Evolutionary conservation across 2,113 vertebrate genomes (phyloP).

Genomic region (Brachyhypopomus occidentalis): DNA sequence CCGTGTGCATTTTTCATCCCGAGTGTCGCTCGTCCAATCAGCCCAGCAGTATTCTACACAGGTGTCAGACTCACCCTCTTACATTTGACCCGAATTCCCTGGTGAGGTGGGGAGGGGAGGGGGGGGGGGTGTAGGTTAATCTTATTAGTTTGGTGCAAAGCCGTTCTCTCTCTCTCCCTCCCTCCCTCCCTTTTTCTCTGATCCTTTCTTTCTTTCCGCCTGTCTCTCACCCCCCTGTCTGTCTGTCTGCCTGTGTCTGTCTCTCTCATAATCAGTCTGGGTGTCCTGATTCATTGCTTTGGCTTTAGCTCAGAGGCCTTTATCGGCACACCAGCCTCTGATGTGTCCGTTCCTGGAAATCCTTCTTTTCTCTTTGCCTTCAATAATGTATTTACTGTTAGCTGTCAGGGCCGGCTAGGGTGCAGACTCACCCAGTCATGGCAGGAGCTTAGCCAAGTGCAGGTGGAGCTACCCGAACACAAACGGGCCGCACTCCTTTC

Average conservation of each 20-base stretch:
- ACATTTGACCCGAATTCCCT: conserved; percentile 80
- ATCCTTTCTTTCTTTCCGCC: conserved; percentile 50
- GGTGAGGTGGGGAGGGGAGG: conserved; percentile 16
- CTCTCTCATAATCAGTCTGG: conserved; percentile 30
- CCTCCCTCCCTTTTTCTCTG: conserved; percentile 58
- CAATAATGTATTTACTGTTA: background rate
- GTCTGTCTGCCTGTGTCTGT: background rate
- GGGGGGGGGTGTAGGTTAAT: conserved; percentile 68
- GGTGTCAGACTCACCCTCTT: conserved; percentile 78
- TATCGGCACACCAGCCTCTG: conserved; percentile 9
- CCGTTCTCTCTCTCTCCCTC: conserved; percentile 42
- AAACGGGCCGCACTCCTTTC: too few relatives aligned
- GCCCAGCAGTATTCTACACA: conserved; percentile 66
- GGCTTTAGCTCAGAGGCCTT: background rate
- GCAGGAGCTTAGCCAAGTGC: too few relatives aligned
- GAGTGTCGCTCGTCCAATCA: conserved; percentile 67
- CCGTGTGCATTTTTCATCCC: background rate
- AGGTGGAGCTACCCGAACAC: too few relatives aligned
- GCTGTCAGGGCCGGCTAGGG: too few relatives aligned
- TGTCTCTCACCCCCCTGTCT: conserved; percentile 18
- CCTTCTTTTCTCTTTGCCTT: background rate
- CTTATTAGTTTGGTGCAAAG: conserved; percentile 74
- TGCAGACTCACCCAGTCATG: too few relatives aligned
- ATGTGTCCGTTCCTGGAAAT: conserved; percentile 13
- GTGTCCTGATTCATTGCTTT: conserved; percentile 23